phyloP scores from a whole-genome alignment of 2,797 vertebrate species.

The Falco rusticolus region DNA sequence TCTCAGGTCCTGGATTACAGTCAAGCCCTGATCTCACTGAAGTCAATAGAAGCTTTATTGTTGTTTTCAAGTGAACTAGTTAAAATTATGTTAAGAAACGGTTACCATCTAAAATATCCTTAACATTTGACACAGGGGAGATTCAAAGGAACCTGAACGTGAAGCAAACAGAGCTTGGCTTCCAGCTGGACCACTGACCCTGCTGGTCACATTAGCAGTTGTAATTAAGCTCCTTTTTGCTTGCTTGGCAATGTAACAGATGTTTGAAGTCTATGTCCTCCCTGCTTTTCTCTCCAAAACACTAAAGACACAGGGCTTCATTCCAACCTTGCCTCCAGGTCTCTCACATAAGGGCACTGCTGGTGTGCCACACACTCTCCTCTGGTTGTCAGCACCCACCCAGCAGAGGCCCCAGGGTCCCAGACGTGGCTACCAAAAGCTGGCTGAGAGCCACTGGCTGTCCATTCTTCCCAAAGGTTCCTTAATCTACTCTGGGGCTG shows the following conservation, averaged over 20 bases:
- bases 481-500: background rate
- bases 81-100: background rate
- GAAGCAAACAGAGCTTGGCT: background rate
- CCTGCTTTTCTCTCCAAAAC: background rate
- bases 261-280: constrained; percentile 44
- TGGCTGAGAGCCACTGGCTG: background rate
- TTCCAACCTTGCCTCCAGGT: background rate
- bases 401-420: background rate
- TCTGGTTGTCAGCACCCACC: background rate
- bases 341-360: background rate
- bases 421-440: background rate
- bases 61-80: background rate
- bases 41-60: background rate
- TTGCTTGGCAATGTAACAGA: background rate
- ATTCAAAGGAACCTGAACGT: background rate
- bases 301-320: background rate
- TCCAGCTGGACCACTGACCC: constrained; percentile 1
- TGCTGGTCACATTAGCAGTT: background rate
- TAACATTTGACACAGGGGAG: background rate
- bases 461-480: background rate
- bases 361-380: background rate
- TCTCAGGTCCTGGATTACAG: background rate
- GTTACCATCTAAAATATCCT: background rate
- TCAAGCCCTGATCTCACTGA: background rate
- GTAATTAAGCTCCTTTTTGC: background rate